Evolutionary conservation across 35 echinoderm and acorn worm genomes (phyloP).

Genomic region (Anneissia japonica): DNA sequence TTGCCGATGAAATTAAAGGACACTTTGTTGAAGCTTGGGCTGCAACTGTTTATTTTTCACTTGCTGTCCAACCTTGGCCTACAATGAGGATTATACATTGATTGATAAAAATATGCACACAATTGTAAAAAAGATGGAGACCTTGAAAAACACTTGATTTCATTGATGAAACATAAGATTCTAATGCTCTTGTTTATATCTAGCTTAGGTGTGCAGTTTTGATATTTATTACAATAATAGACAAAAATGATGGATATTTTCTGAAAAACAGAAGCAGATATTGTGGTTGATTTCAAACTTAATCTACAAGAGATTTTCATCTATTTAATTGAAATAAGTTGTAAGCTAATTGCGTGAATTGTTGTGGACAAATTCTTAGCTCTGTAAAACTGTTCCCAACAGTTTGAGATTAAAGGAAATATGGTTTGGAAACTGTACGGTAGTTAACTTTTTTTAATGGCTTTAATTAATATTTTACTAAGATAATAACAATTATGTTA

Average conservation of each 20-base stretch:
- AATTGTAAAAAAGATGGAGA: background rate
- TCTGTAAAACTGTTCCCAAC: background rate
- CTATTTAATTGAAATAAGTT: background rate
- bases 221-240: background rate
- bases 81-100: background rate
- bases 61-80: background rate
- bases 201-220: background rate
- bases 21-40: background rate
- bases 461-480: background rate
- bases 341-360: background rate
- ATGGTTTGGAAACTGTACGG: background rate
- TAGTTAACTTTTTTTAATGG: background rate
- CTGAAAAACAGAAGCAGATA: background rate
- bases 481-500: no score
- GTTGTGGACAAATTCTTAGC: constrained; percentile 1
- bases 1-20: background rate
- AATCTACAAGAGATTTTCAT: background rate
- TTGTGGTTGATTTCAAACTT: background rate
- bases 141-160: background rate
- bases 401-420: background rate
- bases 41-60: background rate
- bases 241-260: background rate
- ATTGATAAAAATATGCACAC: background rate
- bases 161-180: background rate
- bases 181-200: background rate